Evolutionary conservation across 2,888 invertebrate species (phyloP), one percentile per base, ranked within the genome.

Genomic region (Nomada ruficornis): DNA sequence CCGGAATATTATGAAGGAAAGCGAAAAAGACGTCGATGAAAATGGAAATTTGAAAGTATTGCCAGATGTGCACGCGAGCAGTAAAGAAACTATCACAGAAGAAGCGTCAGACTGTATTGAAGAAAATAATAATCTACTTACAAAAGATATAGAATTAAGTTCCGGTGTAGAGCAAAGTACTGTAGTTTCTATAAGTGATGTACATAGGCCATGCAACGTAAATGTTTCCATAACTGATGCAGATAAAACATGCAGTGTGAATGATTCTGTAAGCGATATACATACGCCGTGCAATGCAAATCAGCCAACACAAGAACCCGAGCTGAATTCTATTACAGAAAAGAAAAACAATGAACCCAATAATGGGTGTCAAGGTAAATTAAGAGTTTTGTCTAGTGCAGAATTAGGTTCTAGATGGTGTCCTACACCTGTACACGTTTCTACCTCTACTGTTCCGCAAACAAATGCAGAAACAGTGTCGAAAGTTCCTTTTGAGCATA

Each of bases 391-490:
- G 29, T 69, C 85, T 20, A 77, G 86, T 59, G 82, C 75, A 64
- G 89, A 89, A 60, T 64, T 89, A 2, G 89, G 89, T 54, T 77
- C 89, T 11, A 86, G 87, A 52, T 90, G 89, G 89, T 89, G 88
- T 42, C 89, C 89, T 0, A 89, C 89, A 26, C 89, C 89, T 42
- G 10, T 82, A 57, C 18, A 42, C 50, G 18, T 36, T 42, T 11
- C 63, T 36, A 18, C 26, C 23, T n/a, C 26, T 44, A 20, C 20
- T 70, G 18, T 50, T n/a, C 0, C 54, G 5, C n/a, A 7, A 26
- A 44, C 42, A 47, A 67, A 36, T 65, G n/a, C 57, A 47, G 5
- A 20, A 10, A 52, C 55, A 54, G 23, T 29, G 18, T 29, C 54
- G 2, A 13, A 67, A 54, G 54, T 3, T 42, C 2, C 11, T 29